Conservation (phyloP, 2,113 vertebrate genomes). For the Gadus chalcogrammus region DNA sequence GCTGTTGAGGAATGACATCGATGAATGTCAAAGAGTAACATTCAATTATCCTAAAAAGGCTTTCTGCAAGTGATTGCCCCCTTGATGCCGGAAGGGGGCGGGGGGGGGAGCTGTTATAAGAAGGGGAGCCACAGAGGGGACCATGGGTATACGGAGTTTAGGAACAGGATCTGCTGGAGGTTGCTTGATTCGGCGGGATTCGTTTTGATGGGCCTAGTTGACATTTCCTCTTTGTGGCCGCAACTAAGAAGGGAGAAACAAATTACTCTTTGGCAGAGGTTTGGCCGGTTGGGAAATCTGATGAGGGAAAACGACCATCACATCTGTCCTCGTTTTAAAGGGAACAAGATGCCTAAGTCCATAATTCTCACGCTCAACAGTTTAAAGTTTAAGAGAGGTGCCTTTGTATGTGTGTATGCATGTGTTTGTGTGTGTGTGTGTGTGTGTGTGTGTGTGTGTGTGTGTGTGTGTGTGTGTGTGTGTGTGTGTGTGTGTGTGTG, state of each 20-base stretch:
- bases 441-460: neutral
- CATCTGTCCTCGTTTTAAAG: constrained; percentile 60
- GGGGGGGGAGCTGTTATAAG: neutral
- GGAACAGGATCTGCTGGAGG: constrained; percentile 16
- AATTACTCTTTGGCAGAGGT: constrained; percentile 48
- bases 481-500: neutral
- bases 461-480: constrained; percentile 13
- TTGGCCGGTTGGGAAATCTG: constrained; percentile 47
- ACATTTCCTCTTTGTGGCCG: constrained; percentile 57
- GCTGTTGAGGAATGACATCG: constrained; percentile 39
- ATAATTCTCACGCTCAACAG: constrained; percentile 19
- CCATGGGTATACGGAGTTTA: neutral
- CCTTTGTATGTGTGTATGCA: constrained; percentile 3
- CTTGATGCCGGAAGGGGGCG: constrained; percentile 18
- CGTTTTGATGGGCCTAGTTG: constrained; percentile 48
- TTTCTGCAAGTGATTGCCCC: constrained; percentile 52
- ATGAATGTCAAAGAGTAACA: constrained; percentile 57
- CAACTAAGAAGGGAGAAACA: constrained; percentile 44
- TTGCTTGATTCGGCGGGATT: constrained; percentile 41
- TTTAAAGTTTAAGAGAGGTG: neutral
- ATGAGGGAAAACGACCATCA: constrained; percentile 63
- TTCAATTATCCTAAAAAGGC: constrained; percentile 46
- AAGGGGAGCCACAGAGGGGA: neutral
- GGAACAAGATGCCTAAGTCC: constrained; percentile 33
- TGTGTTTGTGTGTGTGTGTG: constrained; percentile 8